phyloP scores from a whole-genome alignment of 2,888 invertebrate species.

The Anticlea derivata region DNA sequence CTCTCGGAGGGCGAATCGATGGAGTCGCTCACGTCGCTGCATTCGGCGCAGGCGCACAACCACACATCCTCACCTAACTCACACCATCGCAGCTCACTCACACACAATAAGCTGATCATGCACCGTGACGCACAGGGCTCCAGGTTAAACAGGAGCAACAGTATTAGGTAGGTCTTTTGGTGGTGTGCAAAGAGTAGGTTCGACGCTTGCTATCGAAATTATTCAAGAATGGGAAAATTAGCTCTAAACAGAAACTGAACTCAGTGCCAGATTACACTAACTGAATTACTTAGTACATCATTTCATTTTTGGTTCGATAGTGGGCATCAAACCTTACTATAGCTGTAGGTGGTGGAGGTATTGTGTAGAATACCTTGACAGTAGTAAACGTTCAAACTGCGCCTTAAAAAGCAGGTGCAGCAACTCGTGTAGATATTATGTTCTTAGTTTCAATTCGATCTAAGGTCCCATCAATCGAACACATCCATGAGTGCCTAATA shows the following conservation, averaged over 20 bases:
- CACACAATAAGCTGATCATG: conserved; percentile 85
- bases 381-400: no score
- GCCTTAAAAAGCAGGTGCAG: no score
- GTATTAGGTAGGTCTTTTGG: conserved; percentile 89
- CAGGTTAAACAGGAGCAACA: conserved; percentile 94
- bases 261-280: background rate
- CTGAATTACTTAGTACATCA: background rate
- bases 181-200: background rate
- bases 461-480: no score
- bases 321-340: background rate
- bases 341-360: background rate
- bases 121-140: conserved; percentile 84
- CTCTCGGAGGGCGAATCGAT: conserved; percentile 96
- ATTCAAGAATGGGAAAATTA: background rate
- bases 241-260: no score
- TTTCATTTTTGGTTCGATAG: conserved; percentile 1
- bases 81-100: conserved; percentile 87
- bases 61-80: conserved; percentile 88
- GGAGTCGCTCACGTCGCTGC: conserved; percentile 90
- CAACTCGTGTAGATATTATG: no score
- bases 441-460: no score
- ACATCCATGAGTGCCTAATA: no score
- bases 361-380: background rate
- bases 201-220: conserved; percentile 1
- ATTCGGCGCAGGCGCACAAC: conserved; percentile 90